These are phyloP conservation scores for Zaprionus capensis DNA, from an alignment of 1,140 invertebrate species.

Conservation along the genomic window DNA sequence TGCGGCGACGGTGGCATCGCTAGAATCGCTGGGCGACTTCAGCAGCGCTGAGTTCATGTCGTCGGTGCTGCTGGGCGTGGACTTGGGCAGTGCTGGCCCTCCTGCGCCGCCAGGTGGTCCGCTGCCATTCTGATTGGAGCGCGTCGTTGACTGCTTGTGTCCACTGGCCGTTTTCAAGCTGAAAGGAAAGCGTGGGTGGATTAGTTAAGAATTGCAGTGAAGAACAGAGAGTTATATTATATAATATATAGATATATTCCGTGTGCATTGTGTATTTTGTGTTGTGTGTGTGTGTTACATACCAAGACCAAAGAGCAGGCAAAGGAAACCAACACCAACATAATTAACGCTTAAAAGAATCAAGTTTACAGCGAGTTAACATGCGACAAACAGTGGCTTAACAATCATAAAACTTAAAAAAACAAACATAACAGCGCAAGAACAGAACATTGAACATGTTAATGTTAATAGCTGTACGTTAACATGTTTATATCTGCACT, in stretches of 20 bases:
- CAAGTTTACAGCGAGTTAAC: slow-evolving; percentile 20
- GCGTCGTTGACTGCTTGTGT: slow-evolving; percentile 55
- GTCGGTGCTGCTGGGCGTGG: slow-evolving; percentile 86
- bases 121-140: slow-evolving; percentile 60
- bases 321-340: slow-evolving; percentile 54
- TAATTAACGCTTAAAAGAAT: slow-evolving; percentile 19
- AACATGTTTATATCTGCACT: too few relatives aligned
- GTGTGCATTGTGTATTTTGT: slow-evolving; percentile 7
- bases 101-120: slow-evolving; percentile 57
- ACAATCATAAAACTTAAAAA: too few relatives aligned
- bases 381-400: too few relatives aligned
- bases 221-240: neutral
- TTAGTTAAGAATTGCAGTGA: slow-evolving; percentile 17
- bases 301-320: slow-evolving; percentile 43
- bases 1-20: slow-evolving; percentile 86
- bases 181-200: slow-evolving; percentile 18
- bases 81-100: slow-evolving; percentile 75
- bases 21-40: slow-evolving; percentile 85
- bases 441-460: too few relatives aligned
- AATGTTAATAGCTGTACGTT: too few relatives aligned
- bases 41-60: slow-evolving; percentile 87
- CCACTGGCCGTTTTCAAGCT: slow-evolving; percentile 69
- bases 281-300: slow-evolving; percentile 54
- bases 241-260: neutral
- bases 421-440: too few relatives aligned